Conservation (phyloP, 2,113 vertebrate species). For the Porphyrio hochstetteri region DNA sequence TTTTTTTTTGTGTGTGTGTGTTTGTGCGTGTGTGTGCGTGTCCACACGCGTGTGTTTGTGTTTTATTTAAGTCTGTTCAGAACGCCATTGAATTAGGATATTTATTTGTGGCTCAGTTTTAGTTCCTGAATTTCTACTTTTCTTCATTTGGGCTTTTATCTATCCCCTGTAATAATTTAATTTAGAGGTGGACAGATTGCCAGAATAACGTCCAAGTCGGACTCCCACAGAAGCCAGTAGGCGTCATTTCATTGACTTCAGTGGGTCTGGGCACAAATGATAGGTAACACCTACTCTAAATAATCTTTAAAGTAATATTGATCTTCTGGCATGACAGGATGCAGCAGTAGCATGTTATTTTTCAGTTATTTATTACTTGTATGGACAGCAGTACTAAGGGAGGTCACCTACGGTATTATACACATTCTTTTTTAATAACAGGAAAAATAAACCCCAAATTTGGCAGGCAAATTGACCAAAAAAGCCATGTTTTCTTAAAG, state of each 20-base stretch:
- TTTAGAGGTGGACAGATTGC: conserved; percentile 6
- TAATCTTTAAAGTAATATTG: conserved; percentile 1
- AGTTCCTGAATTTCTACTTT: neutral
- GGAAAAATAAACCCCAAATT: neutral
- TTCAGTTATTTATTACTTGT: neutral
- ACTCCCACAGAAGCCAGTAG: conserved; percentile 40
- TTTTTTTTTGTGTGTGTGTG: neutral
- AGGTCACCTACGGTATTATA: neutral
- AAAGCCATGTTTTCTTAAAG: conserved; percentile 37
- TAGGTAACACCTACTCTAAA: neutral
- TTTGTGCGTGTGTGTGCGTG: too few species aligned
- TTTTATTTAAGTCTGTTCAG: conserved; percentile 17
- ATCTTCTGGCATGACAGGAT: conserved; percentile 25
- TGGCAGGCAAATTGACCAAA: conserved; percentile 1
- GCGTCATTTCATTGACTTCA: conserved; percentile 2
- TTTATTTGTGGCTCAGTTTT: conserved; percentile 16
- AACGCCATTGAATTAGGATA: neutral
- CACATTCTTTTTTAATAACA: neutral
- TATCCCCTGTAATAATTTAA: neutral
- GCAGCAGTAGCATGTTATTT: conserved; percentile 12
- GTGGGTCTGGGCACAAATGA: conserved; percentile 35
- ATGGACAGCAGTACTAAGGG: neutral
- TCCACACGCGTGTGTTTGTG: neutral
- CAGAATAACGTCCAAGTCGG: conserved; percentile 20
- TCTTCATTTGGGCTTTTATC: conserved; percentile 13